Conservation (phyloP, 2,113 vertebrate species). For the Phrynosoma platyrhinos region DNA sequence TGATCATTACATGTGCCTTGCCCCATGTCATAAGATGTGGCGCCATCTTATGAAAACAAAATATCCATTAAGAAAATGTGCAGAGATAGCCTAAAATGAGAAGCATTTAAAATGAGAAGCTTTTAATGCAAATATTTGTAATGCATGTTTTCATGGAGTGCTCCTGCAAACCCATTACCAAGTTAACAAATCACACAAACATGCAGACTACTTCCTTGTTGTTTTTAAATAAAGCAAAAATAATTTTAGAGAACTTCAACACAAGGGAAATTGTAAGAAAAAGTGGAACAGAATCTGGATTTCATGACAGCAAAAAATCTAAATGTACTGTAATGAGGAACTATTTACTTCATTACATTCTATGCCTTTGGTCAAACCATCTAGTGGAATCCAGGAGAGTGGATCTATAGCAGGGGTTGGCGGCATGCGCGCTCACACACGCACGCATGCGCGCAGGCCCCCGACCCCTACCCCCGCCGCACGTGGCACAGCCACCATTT, state of each 20-base stretch:
- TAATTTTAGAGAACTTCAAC: neutral
- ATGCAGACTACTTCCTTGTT: neutral
- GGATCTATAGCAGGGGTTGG: neutral
- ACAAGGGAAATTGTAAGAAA: neutral
- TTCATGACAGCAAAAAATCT: neutral
- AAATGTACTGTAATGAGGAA: neutral
- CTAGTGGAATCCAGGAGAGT: neutral
- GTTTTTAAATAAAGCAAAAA: neutral
- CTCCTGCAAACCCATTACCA: neutral
- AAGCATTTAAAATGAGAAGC: neutral
- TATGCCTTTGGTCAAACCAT: neutral
- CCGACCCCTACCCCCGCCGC: too few species aligned
- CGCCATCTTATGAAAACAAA: neutral
- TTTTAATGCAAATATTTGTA: neutral
- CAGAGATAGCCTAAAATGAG: neutral
- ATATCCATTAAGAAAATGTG: neutral
- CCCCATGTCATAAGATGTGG: too few species aligned
- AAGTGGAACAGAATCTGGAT: neutral
- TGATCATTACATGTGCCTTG: neutral
- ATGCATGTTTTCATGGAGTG: neutral
- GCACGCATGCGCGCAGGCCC: too few species aligned
- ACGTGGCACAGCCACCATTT: too few species aligned
- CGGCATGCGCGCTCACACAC: too few species aligned
- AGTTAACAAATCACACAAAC: neutral
- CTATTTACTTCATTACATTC: neutral